These are phyloP conservation scores for Athetis lepigone DNA, from an alignment of 2,888 invertebrate genomes.

Conservation along the genomic window DNA sequence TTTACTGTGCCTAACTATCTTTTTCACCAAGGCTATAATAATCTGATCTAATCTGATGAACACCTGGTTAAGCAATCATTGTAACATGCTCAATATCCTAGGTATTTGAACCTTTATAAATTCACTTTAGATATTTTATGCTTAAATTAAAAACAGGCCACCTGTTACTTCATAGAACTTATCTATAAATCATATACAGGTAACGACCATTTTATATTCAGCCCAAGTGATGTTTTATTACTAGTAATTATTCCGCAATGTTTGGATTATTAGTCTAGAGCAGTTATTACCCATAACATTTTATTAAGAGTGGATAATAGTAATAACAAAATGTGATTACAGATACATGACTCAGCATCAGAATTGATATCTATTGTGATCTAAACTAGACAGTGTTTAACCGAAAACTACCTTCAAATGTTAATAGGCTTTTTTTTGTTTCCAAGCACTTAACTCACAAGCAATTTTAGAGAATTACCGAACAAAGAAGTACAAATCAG, in stretches of 20 bases:
- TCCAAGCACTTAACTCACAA: not conserved
- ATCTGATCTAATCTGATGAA: too few species aligned
- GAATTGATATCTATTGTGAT: slow-evolving; percentile 41
- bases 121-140: slow-evolving; percentile 13
- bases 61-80: slow-evolving; percentile 9
- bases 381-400: slow-evolving; percentile 22
- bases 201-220: slow-evolving; percentile 50
- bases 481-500: slow-evolving; percentile 28
- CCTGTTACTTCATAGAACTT: slow-evolving; percentile 34
- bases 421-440: slow-evolving; percentile 33
- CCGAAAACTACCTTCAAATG: slow-evolving; percentile 15
- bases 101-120: slow-evolving; percentile 19
- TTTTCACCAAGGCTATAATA: too few species aligned
- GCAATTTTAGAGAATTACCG: slow-evolving; percentile 31
- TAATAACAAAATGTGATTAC: slow-evolving; percentile 44
- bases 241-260: slow-evolving; percentile 44
- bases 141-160: slow-evolving; percentile 27
- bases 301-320: slow-evolving; percentile 46
- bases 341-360: slow-evolving; percentile 47
- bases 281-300: slow-evolving; percentile 24
- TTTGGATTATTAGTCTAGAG: slow-evolving; percentile 26
- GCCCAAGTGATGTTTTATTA: slow-evolving; percentile 51
- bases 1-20: too few species aligned
- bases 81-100: slow-evolving; percentile 9
- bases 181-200: slow-evolving; percentile 48